These are phyloP conservation scores for Zaprionus ornatus DNA, from an alignment of 1,140 invertebrate species.

Conservation along the genomic window DNA sequence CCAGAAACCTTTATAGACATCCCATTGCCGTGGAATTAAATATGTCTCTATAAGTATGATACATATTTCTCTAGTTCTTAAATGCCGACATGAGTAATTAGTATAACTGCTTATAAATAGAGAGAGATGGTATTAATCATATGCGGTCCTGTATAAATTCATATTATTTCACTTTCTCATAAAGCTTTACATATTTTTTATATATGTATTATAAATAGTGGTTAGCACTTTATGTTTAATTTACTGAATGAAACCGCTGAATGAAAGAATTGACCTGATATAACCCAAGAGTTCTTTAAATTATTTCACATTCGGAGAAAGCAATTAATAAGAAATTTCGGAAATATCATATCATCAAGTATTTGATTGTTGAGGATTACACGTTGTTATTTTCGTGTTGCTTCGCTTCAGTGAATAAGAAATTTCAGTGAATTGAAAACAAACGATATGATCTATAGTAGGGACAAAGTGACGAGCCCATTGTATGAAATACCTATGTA, in stretches of 20 bases:
- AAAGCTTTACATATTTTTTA: no score
- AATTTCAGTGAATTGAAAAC: conserved; percentile 37
- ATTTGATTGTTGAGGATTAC: background rate
- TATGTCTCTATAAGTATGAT: background rate
- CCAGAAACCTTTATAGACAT: background rate
- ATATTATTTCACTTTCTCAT: background rate
- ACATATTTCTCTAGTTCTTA: background rate
- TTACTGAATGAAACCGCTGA: background rate
- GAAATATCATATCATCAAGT: background rate
- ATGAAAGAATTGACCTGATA: background rate
- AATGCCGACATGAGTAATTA: background rate
- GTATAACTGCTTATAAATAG: background rate
- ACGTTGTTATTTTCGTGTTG: background rate
- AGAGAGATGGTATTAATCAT: background rate
- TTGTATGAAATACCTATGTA: conserved; percentile 37
- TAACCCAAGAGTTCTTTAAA: background rate
- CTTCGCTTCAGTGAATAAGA: conserved; percentile 11
- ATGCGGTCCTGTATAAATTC: background rate
- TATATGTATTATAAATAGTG: no score
- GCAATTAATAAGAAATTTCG: background rate
- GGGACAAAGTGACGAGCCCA: conserved; percentile 35
- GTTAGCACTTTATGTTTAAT: background rate
- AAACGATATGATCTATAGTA: conserved; percentile 32
- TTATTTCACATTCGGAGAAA: background rate
- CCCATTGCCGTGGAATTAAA: background rate